phyloP scores from a whole-genome alignment of 2,113 vertebrate species.

The Odocoileus hemionus region DNA sequence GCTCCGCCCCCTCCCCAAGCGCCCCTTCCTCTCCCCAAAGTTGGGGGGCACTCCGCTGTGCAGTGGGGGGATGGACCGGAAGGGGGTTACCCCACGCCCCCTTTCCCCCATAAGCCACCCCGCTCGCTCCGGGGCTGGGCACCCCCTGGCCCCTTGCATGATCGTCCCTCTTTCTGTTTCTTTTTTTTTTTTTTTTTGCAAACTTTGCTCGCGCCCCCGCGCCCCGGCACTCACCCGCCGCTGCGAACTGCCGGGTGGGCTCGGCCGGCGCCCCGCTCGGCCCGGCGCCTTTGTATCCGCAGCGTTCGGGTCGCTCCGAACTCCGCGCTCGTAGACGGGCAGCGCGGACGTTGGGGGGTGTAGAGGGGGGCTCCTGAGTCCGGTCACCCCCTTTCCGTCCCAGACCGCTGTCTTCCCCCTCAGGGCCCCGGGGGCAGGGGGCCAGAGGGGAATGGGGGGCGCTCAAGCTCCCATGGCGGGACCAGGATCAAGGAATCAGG shows the following conservation, averaged over 20 bases:
- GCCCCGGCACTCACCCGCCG: slow-evolving; percentile 65
- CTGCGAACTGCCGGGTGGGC: slow-evolving; percentile 41
- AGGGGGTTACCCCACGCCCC: slow-evolving; percentile 14
- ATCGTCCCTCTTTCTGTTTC: neutral
- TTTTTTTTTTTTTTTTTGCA: neutral
- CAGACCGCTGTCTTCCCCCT: slow-evolving; percentile 58
- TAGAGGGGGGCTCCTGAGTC: slow-evolving; percentile 44
- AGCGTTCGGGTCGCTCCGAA: slow-evolving; percentile 60
- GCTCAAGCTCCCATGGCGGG: slow-evolving; percentile 73
- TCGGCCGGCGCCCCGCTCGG: slow-evolving; percentile 28
- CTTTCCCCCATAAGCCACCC: slow-evolving; percentile 20
- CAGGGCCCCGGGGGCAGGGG: slow-evolving; percentile 64
- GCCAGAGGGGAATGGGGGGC: slow-evolving; percentile 33
- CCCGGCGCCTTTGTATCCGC: slow-evolving; percentile 72
- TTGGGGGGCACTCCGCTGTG: neutral
- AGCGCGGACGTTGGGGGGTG: slow-evolving; percentile 20
- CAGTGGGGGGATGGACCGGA: neutral
- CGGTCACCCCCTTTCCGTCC: slow-evolving; percentile 48
- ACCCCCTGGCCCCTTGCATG: neutral
- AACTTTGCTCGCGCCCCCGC: slow-evolving; percentile 66
- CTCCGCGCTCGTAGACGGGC: slow-evolving; percentile 52
- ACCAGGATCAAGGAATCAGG: slow-evolving; percentile 53
- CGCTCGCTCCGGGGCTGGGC: neutral
- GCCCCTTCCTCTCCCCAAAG: slow-evolving; percentile 53
- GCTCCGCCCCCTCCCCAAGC: slow-evolving; percentile 62